These are phyloP conservation scores for Cepaea hortensis DNA, from an alignment of 2,888 invertebrate species.

Conservation along the genomic window DNA sequence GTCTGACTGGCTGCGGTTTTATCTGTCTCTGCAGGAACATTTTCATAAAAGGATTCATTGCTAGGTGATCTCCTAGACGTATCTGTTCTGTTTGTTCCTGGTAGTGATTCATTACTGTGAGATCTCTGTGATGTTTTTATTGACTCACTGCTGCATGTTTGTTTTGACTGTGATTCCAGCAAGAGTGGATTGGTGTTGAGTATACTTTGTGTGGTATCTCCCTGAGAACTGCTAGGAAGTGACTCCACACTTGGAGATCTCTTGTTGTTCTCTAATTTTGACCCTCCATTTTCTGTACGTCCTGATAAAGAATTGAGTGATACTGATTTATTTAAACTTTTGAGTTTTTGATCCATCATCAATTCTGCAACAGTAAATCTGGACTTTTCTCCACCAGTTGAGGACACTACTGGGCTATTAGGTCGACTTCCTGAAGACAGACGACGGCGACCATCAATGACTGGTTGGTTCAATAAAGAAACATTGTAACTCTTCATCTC, in stretches of 20 bases:
- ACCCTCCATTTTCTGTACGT: conserved; percentile 53
- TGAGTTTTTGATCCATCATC: conserved; percentile 61
- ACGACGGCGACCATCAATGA: conserved; percentile 65
- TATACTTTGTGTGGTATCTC: conserved; percentile 19
- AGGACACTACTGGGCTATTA: conserved; percentile 64
- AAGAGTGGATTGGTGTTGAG: neutral
- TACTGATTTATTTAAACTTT: conserved; percentile 48
- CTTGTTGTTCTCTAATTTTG: conserved; percentile 49
- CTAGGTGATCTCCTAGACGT: conserved; percentile 41
- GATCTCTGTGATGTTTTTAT: conserved; percentile 37
- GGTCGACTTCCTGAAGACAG: conserved; percentile 69
- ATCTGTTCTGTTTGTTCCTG: conserved; percentile 40
- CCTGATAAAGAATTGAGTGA: conserved; percentile 42
- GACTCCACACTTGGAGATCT: conserved; percentile 47
- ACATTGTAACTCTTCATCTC: neutral
- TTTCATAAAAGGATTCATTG: conserved; percentile 50
- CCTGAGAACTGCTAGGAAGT: conserved; percentile 26
- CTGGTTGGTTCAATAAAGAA: conserved; percentile 49
- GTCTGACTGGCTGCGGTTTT: neutral
- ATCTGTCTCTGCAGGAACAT: conserved; percentile 33
- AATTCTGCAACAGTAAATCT: conserved; percentile 63
- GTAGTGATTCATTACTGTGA: conserved; percentile 46
- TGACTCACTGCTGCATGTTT: conserved; percentile 34
- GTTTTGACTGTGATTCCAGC: conserved; percentile 29
- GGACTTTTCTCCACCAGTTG: conserved; percentile 51